Percentiles rank a stretch among this genome's conserved stretches.
phyloP scores from a whole-genome alignment of 2,888 invertebrate genomes.

The Dasysyrphus tricinctus region DNA sequence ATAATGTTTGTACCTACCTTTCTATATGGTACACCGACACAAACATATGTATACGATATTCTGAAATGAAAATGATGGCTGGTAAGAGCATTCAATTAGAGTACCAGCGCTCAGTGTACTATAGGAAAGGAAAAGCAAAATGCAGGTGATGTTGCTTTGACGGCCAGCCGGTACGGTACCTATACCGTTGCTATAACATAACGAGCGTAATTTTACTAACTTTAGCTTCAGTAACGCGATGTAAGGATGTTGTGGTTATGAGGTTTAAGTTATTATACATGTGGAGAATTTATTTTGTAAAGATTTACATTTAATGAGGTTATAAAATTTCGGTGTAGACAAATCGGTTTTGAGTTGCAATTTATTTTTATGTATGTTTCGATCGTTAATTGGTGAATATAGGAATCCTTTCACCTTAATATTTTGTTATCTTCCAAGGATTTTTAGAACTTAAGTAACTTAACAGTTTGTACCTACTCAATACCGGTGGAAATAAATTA shows the following conservation, averaged over 20 bases:
- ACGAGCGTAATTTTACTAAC: slow-evolving; percentile 37
- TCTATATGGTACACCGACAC: not conserved
- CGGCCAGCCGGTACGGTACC: not conserved
- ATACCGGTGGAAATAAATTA: too few relatives aligned
- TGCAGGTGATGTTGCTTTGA: slow-evolving; percentile 48
- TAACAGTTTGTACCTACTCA: too few relatives aligned
- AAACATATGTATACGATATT: not conserved
- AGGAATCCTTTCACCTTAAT: too few relatives aligned
- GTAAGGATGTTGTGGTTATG: slow-evolving; percentile 28
- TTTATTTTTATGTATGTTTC: not conserved
- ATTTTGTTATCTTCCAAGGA: too few relatives aligned
- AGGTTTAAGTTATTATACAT: slow-evolving; percentile 22
- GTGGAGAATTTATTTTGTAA: slow-evolving; percentile 15
- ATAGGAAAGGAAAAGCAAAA: not conserved
- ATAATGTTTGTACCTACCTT: not conserved
- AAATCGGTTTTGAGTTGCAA: slow-evolving; percentile 3
- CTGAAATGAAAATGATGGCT: slow-evolving; percentile 46
- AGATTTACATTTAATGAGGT: slow-evolving; percentile 31
- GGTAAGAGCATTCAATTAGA: slow-evolving; percentile 63
- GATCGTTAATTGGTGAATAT: not conserved
- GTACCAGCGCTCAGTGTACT: not conserved
- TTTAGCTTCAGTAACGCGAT: slow-evolving; percentile 25
- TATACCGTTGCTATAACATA: not conserved
- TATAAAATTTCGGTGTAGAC: not conserved
- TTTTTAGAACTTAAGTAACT: too few relatives aligned